These are phyloP conservation scores for Rhyzopertha dominica DNA, from an alignment of 1,140 invertebrate genomes.

Conservation along the genomic window DNA sequence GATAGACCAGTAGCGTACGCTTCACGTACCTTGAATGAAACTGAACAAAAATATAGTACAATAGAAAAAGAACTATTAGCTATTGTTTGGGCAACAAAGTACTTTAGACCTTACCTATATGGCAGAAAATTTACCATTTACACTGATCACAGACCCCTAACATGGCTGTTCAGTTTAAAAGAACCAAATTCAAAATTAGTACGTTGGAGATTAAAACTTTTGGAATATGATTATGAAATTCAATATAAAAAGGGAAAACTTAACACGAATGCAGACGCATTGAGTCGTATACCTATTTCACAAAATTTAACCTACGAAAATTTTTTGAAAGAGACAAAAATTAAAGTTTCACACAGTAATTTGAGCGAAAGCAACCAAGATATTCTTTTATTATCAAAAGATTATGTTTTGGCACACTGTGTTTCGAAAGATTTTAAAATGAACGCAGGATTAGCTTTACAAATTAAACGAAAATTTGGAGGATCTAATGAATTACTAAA, in stretches of 20 bases:
- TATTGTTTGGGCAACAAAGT: conserved; percentile 37
- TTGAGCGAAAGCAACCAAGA: too few relatives aligned
- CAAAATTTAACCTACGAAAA: too few relatives aligned
- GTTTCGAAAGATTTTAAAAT: too few relatives aligned
- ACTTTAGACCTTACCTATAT: conserved; percentile 47
- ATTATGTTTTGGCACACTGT: too few relatives aligned
- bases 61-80: conserved; percentile 45
- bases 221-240: conserved; percentile 44
- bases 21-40: conserved; percentile 19
- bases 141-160: conserved; percentile 48
- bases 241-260: conserved; percentile 40
- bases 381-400: too few relatives aligned
- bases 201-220: conserved; percentile 44
- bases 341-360: too few relatives aligned
- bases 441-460: too few relatives aligned
- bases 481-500: too few relatives aligned
- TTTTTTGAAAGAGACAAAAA: too few relatives aligned
- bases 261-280: conserved; percentile 41
- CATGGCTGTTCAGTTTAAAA: conserved; percentile 45
- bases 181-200: conserved; percentile 42
- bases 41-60: conserved; percentile 27
- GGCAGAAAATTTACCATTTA: conserved; percentile 45
- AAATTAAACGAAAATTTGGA: too few relatives aligned
- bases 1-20: conserved; percentile 29
- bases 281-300: too few relatives aligned